These are phyloP conservation scores for Dermatemys mawii DNA, from an alignment of 2,113 vertebrate species.

Conservation along the genomic window DNA sequence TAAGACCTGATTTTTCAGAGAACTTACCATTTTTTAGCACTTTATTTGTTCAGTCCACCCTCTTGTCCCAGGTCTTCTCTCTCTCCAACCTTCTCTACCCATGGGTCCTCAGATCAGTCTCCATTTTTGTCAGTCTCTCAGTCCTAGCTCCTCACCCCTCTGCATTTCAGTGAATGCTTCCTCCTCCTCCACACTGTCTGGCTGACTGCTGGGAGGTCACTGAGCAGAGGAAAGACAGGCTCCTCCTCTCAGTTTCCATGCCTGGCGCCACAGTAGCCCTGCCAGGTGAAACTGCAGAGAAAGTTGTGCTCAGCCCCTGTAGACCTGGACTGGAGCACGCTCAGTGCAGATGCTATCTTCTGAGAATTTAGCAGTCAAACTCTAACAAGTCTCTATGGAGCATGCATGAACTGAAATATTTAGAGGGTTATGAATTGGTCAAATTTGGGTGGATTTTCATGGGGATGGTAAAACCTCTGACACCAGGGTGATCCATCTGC, in stretches of 20 bases:
- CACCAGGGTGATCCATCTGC: background rate
- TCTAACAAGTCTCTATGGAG: background rate
- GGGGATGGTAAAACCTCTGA: background rate
- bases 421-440: background rate
- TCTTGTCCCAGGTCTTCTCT: background rate
- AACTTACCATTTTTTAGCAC: background rate
- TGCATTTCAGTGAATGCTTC: background rate
- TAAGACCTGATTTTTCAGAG: background rate
- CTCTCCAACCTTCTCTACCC: background rate
- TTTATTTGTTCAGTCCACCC: background rate
- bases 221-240: background rate
- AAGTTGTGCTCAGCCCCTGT: background rate
- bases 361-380: background rate
- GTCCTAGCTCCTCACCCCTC: background rate
- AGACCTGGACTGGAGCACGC: background rate
- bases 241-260: background rate
- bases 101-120: background rate
- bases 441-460: background rate
- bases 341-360: background rate
- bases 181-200: background rate
- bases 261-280: background rate
- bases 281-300: background rate
- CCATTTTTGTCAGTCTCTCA: background rate
- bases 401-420: background rate
- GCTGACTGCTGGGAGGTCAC: too few species aligned